Percentiles rank a stretch among this genome's conserved stretches.
phyloP scores from a whole-genome alignment of 23 tunicate genomes.

The Aplidium turbinatum region DNA sequence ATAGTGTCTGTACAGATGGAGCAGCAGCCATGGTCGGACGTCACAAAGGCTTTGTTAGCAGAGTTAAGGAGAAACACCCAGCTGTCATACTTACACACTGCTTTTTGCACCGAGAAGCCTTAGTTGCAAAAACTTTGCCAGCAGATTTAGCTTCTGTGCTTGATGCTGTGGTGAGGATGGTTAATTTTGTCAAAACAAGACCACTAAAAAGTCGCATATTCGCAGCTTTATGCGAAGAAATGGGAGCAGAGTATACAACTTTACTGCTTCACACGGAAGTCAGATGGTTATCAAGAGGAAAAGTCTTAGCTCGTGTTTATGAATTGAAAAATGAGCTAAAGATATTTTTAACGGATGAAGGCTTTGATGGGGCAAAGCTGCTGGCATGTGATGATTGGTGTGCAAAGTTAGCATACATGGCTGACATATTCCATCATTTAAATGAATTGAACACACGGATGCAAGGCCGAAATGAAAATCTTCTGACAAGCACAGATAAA shows the following conservation, averaged over 20 bases:
- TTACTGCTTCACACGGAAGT: conserved; percentile 26
- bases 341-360: conserved; percentile 25
- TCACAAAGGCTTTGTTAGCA: conserved; percentile 29
- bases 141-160: conserved; percentile 22
- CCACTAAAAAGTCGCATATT: conserved; percentile 43
- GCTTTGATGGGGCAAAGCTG: conserved; percentile 2
- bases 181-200: conserved; percentile 43
- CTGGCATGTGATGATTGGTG: conserved; percentile 46
- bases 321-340: conserved; percentile 16
- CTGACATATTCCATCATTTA: conserved; percentile 36
- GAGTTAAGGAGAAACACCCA: conserved; percentile 20
- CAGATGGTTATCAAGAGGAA: conserved; percentile 26
- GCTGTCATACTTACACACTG: conserved; percentile 14
- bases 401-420: conserved; percentile 57
- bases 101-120: conserved; percentile 43
- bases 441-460: conserved; percentile 17
- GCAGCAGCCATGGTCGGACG: conserved; percentile 32
- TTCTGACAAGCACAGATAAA: no score
- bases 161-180: conserved; percentile 17
- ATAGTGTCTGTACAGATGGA: conserved; percentile 26
- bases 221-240: conserved; percentile 31
- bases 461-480: conserved; percentile 14
- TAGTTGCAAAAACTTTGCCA: conserved; percentile 44
- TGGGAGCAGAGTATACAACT: conserved; percentile 37
- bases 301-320: conserved; percentile 37